Base-by-base conservation (phyloP, 1,140 invertebrate genomes). In the Acyrthosiphon pisum region DNA sequence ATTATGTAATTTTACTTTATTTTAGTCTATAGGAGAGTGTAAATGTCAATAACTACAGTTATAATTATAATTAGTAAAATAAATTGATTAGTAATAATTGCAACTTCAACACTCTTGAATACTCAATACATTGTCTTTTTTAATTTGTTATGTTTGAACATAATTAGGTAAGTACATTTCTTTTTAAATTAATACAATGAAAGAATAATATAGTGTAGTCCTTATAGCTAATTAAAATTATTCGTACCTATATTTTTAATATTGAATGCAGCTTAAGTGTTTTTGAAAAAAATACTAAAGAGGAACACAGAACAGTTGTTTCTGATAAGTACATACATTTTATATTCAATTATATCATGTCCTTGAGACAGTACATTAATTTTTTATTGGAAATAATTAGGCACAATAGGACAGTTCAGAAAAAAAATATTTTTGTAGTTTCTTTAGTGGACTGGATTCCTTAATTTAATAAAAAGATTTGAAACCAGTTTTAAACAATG, bases 361-460 rank as follows among this genome's bases (percentile, higher is more conserved):
- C 84, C 44, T 87, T 87, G 84, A 48, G 44, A 87, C 84, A 44
- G 26, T 46, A 86, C 23, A 44, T 86, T 48, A 46, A 30, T 8
- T 46, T 30, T 87, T 87, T 48, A 46, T 46, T 30, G 84, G 30
- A 87, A 87, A 48, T 87, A 46, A 87, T 87, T 48, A 87, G 37
- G 83, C 8, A 3, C 37, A 41, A 83, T 83, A 9, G 37, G 23
- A 26, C 83, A 41, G 22, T 11, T 48, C 23, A 44, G 23, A 46
- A 86, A 86, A 83, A 87, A 48, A n/a, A n/a, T 30, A 26, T 44
- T 46, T 86, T 87, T 20, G 48, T 46, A 11, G 41, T 46, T 87
- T 87, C 44, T 87, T 87, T 48, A 46, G 84, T 30, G 44, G 41
- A 87, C 84, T 87, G 84, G 84, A 87, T 87, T 46, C 84, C n/a